Evolutionary conservation across 2,888 invertebrate genomes (phyloP).

Genomic region (Himalopsyche japonica): DNA sequence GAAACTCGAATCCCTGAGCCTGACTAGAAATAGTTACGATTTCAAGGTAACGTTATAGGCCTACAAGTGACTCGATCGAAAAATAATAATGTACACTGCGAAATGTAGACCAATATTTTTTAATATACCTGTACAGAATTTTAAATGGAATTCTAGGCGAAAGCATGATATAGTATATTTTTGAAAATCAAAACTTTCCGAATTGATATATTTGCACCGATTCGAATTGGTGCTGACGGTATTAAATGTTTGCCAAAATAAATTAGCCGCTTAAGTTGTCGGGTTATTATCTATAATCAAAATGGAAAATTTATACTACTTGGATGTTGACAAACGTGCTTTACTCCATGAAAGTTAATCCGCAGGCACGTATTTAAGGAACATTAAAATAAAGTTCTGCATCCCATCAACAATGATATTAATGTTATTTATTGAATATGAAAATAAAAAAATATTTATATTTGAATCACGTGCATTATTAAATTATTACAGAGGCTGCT

Average conservation of each 20-base stretch:
- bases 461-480: neutral
- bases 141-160: neutral
- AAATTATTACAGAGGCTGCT: neutral
- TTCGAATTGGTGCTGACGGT: neutral
- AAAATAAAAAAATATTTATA: neutral
- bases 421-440: neutral
- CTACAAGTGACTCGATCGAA: neutral
- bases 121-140: neutral
- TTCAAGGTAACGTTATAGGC: neutral
- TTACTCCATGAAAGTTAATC: neutral
- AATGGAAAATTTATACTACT: neutral
- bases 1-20: neutral
- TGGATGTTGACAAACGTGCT: neutral
- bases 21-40: neutral
- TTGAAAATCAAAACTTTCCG: neutral
- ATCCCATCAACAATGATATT: slow-evolving; percentile 6
- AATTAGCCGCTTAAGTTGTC: neutral
- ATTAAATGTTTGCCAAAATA: neutral
- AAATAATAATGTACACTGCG: neutral
- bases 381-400: neutral
- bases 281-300: neutral
- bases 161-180: neutral
- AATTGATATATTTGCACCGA: neutral
- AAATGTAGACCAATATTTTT: neutral
- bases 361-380: neutral